Evolutionary conservation across 92 coral and sea anemone species (phyloP).

Genomic region (Porites divaricata): DNA sequence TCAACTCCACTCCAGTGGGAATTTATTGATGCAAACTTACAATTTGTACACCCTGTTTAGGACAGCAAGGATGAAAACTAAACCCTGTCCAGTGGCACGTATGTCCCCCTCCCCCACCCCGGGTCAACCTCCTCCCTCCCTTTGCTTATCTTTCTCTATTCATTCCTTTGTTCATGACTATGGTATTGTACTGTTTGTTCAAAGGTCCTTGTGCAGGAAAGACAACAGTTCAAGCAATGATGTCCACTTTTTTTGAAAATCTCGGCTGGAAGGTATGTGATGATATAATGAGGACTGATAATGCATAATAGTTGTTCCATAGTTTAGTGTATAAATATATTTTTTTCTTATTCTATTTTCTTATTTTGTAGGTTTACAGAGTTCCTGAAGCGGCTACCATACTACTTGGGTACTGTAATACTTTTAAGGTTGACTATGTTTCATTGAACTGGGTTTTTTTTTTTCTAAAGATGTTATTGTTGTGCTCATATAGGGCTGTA

Average conservation of each 20-base stretch:
- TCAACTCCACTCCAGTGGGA: no score
- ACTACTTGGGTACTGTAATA: constrained; percentile 69
- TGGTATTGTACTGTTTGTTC: background rate
- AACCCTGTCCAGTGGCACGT: no score
- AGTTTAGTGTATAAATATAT: no score
- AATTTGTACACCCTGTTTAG: no score
- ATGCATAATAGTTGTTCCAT: background rate
- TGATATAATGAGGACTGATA: constrained; percentile 2
- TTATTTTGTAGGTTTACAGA: constrained; percentile 74
- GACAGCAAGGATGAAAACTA: no score
- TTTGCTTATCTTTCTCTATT: background rate
- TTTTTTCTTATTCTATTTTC: background rate
- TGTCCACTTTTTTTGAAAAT: constrained; percentile 95
- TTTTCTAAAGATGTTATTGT: background rate
- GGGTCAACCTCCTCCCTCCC: background rate
- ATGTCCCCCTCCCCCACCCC: no score
- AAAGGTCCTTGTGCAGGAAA: constrained; percentile 99
- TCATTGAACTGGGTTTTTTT: no score
- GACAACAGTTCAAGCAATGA: constrained; percentile 92
- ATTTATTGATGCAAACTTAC: no score
- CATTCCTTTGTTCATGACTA: background rate
- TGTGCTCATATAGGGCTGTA: no score
- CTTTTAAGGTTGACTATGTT: background rate
- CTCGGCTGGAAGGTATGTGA: constrained; percentile 88
- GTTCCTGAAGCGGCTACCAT: constrained; percentile 95